phyloP scores from a whole-genome alignment of 2,113 vertebrate genomes.

The Balaenoptera acutorostrata region DNA sequence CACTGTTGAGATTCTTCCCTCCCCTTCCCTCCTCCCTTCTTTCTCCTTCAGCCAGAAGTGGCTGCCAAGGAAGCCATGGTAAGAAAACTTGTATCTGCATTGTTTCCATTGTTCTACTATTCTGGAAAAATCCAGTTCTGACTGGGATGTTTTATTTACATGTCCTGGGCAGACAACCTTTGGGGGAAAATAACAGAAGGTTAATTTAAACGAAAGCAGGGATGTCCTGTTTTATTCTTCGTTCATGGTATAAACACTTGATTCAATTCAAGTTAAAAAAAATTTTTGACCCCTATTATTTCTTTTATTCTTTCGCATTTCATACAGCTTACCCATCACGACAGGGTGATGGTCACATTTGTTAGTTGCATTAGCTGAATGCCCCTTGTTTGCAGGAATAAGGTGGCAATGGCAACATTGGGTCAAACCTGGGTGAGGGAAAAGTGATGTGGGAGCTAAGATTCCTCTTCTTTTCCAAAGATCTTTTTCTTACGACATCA shows the following conservation, averaged over 20 bases:
- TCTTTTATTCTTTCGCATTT: not conserved
- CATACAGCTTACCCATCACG: not conserved
- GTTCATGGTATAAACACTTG: not conserved
- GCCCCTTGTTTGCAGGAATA: not conserved
- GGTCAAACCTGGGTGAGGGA: not conserved
- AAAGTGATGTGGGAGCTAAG: not conserved
- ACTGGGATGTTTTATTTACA: not conserved
- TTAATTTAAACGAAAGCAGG: not conserved
- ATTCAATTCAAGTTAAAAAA: not conserved
- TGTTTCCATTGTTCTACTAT: not conserved
- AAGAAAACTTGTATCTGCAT: not conserved
- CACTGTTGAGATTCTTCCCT: not conserved
- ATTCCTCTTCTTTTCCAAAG: not conserved
- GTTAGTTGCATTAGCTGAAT: not conserved
- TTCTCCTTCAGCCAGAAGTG: not conserved
- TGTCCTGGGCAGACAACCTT: not conserved
- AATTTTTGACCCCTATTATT: not conserved
- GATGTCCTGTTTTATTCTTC: not conserved
- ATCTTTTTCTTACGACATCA: not conserved
- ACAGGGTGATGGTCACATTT: not conserved
- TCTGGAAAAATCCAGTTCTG: not conserved
- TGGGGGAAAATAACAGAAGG: not conserved
- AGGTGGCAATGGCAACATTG: not conserved
- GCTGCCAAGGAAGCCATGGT: not conserved
- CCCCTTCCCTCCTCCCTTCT: not conserved